Percentiles rank a stretch among this genome's conserved stretches.
Conservation (phyloP, 2,113 vertebrate species). For the Lichenostomus cassidix region DNA sequence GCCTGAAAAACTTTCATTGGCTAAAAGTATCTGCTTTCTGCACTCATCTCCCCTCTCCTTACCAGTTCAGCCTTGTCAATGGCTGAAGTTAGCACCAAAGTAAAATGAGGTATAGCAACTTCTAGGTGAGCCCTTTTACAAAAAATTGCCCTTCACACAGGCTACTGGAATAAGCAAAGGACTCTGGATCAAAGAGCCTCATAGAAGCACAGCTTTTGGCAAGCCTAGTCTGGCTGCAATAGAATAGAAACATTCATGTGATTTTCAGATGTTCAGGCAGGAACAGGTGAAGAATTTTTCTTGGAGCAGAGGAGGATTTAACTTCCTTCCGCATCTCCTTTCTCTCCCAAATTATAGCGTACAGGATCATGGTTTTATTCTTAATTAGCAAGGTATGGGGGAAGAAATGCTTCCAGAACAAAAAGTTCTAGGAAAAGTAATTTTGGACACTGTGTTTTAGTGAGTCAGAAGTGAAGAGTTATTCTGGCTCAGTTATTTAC, state of each 20-base stretch:
- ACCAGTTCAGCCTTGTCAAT: neutral
- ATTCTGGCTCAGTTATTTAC: neutral
- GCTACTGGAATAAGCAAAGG: neutral
- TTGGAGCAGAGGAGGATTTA: neutral
- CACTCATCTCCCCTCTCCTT: neutral
- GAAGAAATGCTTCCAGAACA: neutral
- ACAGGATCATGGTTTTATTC: neutral
- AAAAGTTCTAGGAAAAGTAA: constrained; percentile 1
- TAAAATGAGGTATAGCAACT: neutral
- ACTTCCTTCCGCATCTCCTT: neutral
- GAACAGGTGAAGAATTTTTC: neutral
- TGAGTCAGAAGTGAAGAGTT: neutral
- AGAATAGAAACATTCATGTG: neutral
- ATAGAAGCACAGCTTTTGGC: neutral
- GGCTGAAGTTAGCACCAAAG: neutral
- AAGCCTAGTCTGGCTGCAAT: neutral
- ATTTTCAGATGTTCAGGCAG: neutral
- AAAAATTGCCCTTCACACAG: neutral
- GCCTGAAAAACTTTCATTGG: neutral
- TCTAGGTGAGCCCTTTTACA: neutral
- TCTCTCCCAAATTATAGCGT: neutral
- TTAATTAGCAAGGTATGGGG: neutral
- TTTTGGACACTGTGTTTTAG: neutral
- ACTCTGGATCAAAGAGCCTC: neutral
- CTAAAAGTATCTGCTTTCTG: neutral